phyloP scores from a whole-genome alignment of 2,113 vertebrate species.

The Numenius arquata region DNA sequence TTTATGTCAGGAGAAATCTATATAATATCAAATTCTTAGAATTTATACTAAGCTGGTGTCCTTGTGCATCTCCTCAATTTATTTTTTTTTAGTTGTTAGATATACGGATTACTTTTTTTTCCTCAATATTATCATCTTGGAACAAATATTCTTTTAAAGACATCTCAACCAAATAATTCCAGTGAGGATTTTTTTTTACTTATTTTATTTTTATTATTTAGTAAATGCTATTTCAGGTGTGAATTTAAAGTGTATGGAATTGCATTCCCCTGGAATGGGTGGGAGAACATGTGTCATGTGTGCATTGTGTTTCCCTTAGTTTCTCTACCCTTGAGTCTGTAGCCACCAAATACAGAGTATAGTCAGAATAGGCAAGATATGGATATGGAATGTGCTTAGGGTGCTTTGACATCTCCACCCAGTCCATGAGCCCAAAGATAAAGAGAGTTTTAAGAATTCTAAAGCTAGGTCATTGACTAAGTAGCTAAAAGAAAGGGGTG shows the following conservation, averaged over 20 bases:
- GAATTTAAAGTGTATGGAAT: neutral
- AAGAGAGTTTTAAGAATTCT: no score
- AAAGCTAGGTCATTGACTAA: no score
- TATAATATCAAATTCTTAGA: neutral
- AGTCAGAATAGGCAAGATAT: neutral
- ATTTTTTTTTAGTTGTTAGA: neutral
- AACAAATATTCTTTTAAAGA: neutral
- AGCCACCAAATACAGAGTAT: neutral
- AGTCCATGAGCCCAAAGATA: no score
- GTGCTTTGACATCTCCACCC: neutral
- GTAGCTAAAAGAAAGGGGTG: no score
- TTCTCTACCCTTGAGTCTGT: neutral
- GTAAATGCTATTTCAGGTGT: neutral
- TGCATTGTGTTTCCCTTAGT: neutral
- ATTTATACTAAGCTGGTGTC: neutral
- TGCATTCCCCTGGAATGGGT: neutral
- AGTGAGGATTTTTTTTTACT: neutral
- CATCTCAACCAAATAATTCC: neutral
- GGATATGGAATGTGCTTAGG: neutral
- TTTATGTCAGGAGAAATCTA: conserved; percentile 19
- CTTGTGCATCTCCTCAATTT: neutral
- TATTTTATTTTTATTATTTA: neutral
- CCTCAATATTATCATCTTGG: neutral
- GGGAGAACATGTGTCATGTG: neutral
- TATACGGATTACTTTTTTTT: neutral